Conservation (phyloP, 2,888 invertebrate species). For the Ormyrus nitidulus region DNA sequence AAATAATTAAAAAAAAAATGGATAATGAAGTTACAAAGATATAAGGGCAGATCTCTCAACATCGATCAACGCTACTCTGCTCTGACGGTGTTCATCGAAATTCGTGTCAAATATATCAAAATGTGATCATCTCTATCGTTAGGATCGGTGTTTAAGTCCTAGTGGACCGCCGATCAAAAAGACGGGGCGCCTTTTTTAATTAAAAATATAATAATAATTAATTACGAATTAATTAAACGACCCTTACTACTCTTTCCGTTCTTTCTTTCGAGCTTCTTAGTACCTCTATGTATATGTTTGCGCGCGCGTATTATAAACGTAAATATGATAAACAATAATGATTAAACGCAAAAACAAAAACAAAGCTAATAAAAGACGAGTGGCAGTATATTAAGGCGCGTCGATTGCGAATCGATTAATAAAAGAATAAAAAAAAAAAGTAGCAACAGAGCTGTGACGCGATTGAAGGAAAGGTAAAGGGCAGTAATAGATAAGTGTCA, state of each 20-base stretch:
- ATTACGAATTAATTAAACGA: conserved; percentile 56
- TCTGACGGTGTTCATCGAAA: conserved; percentile 59
- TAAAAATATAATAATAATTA: conserved; percentile 39
- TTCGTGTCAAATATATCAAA: conserved; percentile 60
- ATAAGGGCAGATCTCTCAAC: conserved; percentile 55
- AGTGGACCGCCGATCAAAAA: conserved; percentile 50
- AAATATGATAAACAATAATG: conserved; percentile 31
- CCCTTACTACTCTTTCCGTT: conserved; percentile 57
- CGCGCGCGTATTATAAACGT: conserved; percentile 55
- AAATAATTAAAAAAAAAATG: conserved; percentile 14
- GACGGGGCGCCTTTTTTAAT: conserved; percentile 56
- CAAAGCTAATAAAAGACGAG: conserved; percentile 45
- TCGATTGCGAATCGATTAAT: conserved; percentile 52
- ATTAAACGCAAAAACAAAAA: conserved; percentile 42
- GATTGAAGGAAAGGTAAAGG: conserved; percentile 56
- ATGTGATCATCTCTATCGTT: conserved; percentile 59
- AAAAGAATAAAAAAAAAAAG: conserved; percentile 33
- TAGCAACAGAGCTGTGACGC: conserved; percentile 58
- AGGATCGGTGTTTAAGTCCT: conserved; percentile 42
- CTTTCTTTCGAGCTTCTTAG: conserved; percentile 60
- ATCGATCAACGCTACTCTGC: conserved; percentile 56
- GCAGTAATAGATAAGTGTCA: conserved; percentile 56
- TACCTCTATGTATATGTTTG: conserved; percentile 56
- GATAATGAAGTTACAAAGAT: conserved; percentile 40
- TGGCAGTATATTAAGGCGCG: conserved; percentile 25